Evolutionary conservation across 2,797 vertebrate species (phyloP), one percentile per base, ranked within the genome.

Genomic region (Epinephelus malabaricus): DNA sequence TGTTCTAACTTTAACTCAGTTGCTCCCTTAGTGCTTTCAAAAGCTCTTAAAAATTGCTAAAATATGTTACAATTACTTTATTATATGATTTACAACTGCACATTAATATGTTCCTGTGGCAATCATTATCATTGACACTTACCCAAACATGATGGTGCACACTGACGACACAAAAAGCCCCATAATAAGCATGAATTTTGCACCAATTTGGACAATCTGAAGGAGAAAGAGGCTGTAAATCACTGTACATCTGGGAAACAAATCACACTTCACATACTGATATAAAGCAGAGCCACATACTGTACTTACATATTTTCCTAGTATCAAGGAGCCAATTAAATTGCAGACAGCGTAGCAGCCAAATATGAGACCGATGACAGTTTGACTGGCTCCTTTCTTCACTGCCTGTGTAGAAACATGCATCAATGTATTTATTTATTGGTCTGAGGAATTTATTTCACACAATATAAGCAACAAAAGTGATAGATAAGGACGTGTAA

Each of bases 121-220:
- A n/a, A 2, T 38, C 19, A 74, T 30, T 2, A 61, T 55, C 25
- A 58, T 13, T 21, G 21, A 21, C 2, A 50, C 97, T 96, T 86
- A 99, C 98, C 98, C 98, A 92, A 99, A 99, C 3, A 98, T 81
- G 83, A 99, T 87, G 61, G 97, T 99, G 83, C 96, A 97, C 75
- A 90, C 94, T 49, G 97, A 96, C 0, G 98, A 99, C 68, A 97
- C 83, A 88, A 98, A 96, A 78, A 98, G 94, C 47, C 98, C 98
- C 40, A 94, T 30, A 67, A 97, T 82, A 47, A 99, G 96, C 97
- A 99, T 97, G 90, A 98, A 97, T 92, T 99, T 99, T 67, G 98
- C 96, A 84, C 98, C 98, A 83, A 99, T 97, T 47, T 96, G 95
- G 4, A 98, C 96, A 89, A 99, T 96, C 98, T 99, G 94, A 70